These are phyloP conservation scores for Luehdorfia chinensis DNA, from an alignment of 1,140 invertebrate genomes.

Conservation along the genomic window DNA sequence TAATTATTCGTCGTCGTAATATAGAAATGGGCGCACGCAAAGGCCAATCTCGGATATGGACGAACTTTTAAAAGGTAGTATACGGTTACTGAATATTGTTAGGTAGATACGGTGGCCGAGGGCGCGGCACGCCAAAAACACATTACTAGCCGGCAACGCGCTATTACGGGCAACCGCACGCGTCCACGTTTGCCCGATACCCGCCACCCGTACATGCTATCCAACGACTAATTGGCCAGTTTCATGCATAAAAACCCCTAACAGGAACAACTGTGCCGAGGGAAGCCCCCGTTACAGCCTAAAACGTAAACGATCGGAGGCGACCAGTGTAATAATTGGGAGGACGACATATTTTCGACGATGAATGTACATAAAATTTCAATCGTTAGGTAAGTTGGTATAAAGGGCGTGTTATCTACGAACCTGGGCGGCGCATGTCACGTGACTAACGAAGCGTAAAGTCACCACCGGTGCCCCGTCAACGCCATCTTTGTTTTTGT, in stretches of 20 bases:
- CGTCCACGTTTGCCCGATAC: conserved; percentile 44
- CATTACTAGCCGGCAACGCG: conserved; percentile 53
- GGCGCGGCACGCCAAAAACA: conserved; percentile 63
- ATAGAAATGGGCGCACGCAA: conserved; percentile 61
- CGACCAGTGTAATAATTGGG: too few relatives aligned
- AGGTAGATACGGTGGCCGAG: conserved; percentile 51
- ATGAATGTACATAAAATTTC: conserved; percentile 22
- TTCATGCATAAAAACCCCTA: conserved; percentile 59
- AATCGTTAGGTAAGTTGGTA: conserved; percentile 12
- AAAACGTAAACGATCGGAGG: too few relatives aligned
- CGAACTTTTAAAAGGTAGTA: conserved; percentile 56
- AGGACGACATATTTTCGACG: conserved; percentile 36
- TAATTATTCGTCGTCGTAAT: conserved; percentile 66
- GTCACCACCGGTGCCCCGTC: conserved; percentile 37
- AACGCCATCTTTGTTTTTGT: conserved; percentile 53
- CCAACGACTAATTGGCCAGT: conserved; percentile 57
- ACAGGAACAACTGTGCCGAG: conserved; percentile 37
- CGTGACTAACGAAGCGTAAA: conserved; percentile 41
- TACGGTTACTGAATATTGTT: conserved; percentile 57
- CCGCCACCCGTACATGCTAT: conserved; percentile 56
- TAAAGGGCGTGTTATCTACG: conserved; percentile 45
- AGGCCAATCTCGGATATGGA: conserved; percentile 54
- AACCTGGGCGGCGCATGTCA: conserved; percentile 42
- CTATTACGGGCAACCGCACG: conserved; percentile 64
- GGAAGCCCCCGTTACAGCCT: too few relatives aligned